Conservation (phyloP, 2,113 vertebrate species). For the Emydocephalus ijimae region DNA sequence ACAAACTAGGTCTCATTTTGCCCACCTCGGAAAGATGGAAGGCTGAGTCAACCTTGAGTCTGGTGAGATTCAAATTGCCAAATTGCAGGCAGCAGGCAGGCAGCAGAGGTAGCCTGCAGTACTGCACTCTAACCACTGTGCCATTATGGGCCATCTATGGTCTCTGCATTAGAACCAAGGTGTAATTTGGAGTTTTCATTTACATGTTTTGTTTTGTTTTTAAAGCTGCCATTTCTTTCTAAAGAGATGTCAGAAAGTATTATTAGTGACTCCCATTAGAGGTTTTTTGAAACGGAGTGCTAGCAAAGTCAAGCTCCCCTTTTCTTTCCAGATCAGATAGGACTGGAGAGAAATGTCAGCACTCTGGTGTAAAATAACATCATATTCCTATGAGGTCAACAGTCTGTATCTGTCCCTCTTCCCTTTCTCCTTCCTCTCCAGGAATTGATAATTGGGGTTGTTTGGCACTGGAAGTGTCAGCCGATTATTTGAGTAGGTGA, state of each 20-base stretch:
- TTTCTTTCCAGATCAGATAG: constrained; percentile 28
- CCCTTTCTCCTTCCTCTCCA: background rate
- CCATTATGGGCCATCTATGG: background rate
- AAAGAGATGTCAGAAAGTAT: background rate
- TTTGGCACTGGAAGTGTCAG: constrained; percentile 16
- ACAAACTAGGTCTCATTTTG: too few relatives aligned
- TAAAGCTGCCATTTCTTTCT: background rate
- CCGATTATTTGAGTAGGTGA: constrained; percentile 36
- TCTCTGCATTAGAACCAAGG: background rate
- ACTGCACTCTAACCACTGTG: too few relatives aligned
- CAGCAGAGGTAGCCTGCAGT: too few relatives aligned
- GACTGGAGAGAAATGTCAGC: constrained; percentile 23
- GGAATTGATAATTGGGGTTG: constrained; percentile 36
- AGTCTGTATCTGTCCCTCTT: background rate
- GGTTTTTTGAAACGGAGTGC: background rate
- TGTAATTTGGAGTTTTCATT: constrained; percentile 5
- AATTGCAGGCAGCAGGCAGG: too few relatives aligned
- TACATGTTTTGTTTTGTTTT: background rate
- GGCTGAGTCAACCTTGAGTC: too few relatives aligned
- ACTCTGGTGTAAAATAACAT: constrained; percentile 43
- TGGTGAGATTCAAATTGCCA: too few relatives aligned
- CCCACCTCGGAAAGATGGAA: too few relatives aligned
- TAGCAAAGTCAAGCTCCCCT: background rate
- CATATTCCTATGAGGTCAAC: background rate
- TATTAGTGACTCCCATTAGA: constrained; percentile 8